Conservation (phyloP, 2,797 vertebrate species). For the Lagodon rhomboides region DNA sequence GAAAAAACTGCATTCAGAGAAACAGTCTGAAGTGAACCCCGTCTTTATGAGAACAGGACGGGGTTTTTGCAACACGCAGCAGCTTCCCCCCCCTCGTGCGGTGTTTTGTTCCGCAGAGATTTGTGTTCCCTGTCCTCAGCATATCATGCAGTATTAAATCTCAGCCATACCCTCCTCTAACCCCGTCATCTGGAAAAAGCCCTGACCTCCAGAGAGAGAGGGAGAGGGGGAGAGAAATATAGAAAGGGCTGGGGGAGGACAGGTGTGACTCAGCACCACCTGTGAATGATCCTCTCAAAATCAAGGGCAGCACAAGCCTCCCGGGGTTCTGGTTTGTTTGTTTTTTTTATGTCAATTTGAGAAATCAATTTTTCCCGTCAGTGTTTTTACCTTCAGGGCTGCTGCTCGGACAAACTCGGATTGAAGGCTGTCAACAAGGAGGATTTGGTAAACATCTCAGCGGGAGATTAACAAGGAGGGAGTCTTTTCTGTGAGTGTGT, state of each 20-base stretch:
- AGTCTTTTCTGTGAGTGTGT: conserved; percentile 44
- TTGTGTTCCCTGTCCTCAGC: conserved; percentile 69
- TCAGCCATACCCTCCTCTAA: conserved; percentile 58
- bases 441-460: conserved; percentile 78
- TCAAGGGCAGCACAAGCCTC: conserved; percentile 43
- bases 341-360: conserved; percentile 28
- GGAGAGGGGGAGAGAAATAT: neutral
- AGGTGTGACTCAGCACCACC: conserved; percentile 81
- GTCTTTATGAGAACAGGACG: neutral
- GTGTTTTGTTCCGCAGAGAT: conserved; percentile 65
- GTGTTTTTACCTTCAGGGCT: neutral
- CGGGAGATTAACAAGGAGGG: conserved; percentile 73
- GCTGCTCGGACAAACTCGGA: conserved; percentile 22
- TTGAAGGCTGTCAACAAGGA: conserved; percentile 70
- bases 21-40: conserved; percentile 14
- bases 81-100: conserved; percentile 8
- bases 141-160: conserved; percentile 75
- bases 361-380: neutral
- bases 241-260: conserved; percentile 19
- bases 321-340: neutral
- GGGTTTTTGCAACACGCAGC: conserved; percentile 31
- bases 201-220: conserved; percentile 61
- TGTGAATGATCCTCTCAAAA: conserved; percentile 50
- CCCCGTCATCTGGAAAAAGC: conserved; percentile 59
- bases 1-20: neutral